A percentile compares a stretch with the other conserved stretches of the same genome.
phyloP scores from a whole-genome alignment of 2,888 invertebrate genomes.

The Sinodicranocentrus sp. region DNA sequence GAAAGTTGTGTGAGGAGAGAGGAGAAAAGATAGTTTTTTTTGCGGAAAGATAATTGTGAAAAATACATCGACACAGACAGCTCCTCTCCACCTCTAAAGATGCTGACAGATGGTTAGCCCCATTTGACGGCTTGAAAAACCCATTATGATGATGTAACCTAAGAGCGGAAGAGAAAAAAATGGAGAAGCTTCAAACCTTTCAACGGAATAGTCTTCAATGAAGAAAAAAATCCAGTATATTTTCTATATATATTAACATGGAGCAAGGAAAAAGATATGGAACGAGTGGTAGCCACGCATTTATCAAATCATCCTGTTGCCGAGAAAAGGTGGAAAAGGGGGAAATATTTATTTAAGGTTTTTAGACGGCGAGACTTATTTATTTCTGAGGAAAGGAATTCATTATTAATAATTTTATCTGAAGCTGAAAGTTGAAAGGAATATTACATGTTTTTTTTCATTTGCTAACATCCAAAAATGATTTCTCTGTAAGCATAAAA shows the following conservation, averaged over 20 bases:
- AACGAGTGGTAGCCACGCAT: not conserved
- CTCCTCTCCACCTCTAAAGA: conserved; percentile 17
- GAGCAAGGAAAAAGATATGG: not conserved
- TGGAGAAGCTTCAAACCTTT: conserved; percentile 9
- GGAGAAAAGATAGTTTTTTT: not conserved
- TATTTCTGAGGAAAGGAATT: not conserved
- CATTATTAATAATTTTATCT: conserved; percentile 6
- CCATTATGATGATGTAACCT: conserved; percentile 5
- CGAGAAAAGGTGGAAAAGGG: no score
- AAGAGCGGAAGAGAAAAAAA: not conserved
- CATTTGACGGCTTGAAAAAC: conserved; percentile 31
- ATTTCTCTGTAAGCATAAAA: no score
- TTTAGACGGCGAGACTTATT: no score
- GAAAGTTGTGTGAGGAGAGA: not conserved
- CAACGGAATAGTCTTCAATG: conserved; percentile 4
- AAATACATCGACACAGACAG: conserved; percentile 23
- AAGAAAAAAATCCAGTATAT: not conserved
- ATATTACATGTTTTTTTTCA: no score
- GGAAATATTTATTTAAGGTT: no score
- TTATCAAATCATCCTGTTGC: conserved; percentile 8
- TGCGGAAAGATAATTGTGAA: conserved; percentile 25
- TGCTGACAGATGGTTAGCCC: conserved; percentile 26
- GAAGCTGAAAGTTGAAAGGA: no score
- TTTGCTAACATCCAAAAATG: no score
- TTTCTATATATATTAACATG: not conserved